These are phyloP conservation scores for Tipula unca DNA, from an alignment of 2,888 invertebrate species.

Conservation along the genomic window DNA sequence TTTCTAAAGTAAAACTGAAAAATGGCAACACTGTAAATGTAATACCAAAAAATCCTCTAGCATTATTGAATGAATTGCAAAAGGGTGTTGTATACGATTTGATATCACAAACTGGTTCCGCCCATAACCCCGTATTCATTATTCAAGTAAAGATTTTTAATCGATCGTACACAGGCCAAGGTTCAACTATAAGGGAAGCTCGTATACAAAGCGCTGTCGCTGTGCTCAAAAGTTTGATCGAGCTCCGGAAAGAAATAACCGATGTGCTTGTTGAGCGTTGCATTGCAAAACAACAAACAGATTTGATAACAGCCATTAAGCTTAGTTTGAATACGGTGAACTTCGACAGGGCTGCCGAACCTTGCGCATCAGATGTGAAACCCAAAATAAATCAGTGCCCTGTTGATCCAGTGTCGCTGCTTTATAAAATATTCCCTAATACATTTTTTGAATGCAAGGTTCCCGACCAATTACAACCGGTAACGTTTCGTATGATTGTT, in stretches of 20 bases:
- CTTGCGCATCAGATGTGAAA: constrained; percentile 40
- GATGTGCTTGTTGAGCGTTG: constrained; percentile 39
- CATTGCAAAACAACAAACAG: not conserved
- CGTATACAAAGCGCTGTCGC: constrained; percentile 48
- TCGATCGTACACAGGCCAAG: constrained; percentile 47
- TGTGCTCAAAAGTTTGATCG: constrained; percentile 49
- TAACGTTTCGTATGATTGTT: constrained; percentile 74
- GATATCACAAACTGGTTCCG: constrained; percentile 71
- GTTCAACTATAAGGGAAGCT: constrained; percentile 50
- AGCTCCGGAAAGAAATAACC: constrained; percentile 44
- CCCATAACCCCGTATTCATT: constrained; percentile 80
- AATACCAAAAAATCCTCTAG: constrained; percentile 49
- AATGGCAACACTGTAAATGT: not conserved
- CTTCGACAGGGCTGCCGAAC: constrained; percentile 27
- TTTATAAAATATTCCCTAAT: constrained; percentile 80
- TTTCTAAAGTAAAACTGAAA: not conserved
- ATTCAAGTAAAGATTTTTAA: constrained; percentile 64
- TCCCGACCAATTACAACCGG: constrained; percentile 50
- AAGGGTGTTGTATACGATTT: constrained; percentile 68
- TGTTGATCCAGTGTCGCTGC: constrained; percentile 75
- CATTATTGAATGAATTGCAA: constrained; percentile 76
- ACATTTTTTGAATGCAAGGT: constrained; percentile 60
- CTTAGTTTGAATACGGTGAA: not conserved
- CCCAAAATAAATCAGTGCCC: constrained; percentile 43
- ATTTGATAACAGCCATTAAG: not conserved